Conservation (phyloP, 2,888 invertebrate species). For the Sphaerophoria taeniata region DNA sequence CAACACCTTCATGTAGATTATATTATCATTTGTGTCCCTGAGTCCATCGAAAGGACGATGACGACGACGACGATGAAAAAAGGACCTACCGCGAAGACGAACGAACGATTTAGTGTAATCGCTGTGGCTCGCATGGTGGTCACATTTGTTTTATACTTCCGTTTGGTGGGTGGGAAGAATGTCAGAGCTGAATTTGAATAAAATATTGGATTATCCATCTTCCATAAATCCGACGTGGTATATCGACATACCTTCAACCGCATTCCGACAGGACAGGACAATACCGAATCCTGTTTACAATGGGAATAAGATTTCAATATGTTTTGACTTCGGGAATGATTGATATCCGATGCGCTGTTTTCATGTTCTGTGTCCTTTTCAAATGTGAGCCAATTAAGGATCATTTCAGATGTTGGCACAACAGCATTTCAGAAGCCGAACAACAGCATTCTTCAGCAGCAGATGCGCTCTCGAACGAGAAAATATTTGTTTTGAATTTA, state of each 20-base stretch:
- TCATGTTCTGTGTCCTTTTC: background rate
- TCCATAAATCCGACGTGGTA: constrained; percentile 65
- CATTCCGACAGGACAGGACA: constrained; percentile 31
- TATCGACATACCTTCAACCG: constrained; percentile 70
- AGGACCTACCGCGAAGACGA: constrained; percentile 64
- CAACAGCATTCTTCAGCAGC: constrained; percentile 25
- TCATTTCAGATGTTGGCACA: constrained; percentile 64
- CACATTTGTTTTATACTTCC: constrained; percentile 53
- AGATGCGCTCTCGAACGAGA: constrained; percentile 48
- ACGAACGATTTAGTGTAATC: constrained; percentile 8
- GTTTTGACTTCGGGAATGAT: constrained; percentile 70
- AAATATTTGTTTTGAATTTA: constrained; percentile 68
- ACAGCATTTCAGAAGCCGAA: constrained; percentile 53
- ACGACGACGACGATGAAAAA: background rate
- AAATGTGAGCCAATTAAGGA: constrained; percentile 65
- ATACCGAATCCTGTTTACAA: constrained; percentile 14
- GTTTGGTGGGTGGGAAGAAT: constrained; percentile 65
- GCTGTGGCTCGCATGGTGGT: constrained; percentile 55
- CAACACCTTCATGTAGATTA: constrained; percentile 63
- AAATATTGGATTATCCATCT: constrained; percentile 68
- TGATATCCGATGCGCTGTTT: constrained; percentile 57
- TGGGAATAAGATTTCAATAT: constrained; percentile 62
- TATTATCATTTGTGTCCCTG: background rate
- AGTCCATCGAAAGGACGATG: constrained; percentile 16
- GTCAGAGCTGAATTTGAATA: constrained; percentile 63